A percentile compares a stretch with the other conserved stretches of the same genome.
Conservation (phyloP, 1,140 invertebrate species). For the Drosophila melanica region DNA sequence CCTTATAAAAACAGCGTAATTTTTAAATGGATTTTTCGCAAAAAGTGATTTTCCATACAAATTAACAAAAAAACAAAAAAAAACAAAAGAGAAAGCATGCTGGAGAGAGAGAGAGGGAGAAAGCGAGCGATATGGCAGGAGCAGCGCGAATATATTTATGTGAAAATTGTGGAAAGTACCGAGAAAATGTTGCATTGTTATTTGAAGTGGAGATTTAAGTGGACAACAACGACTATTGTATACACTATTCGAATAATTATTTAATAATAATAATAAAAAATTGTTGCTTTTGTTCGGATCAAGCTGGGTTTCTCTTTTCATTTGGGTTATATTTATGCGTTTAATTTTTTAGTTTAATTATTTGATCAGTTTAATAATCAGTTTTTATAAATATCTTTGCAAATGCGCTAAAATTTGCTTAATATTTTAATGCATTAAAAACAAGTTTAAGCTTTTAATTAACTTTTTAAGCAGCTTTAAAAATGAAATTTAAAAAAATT, state of each 20-base stretch:
- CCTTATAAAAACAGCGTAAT: slow-evolving; percentile 81
- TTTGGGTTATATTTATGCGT: too few relatives aligned
- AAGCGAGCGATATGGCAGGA: not conserved
- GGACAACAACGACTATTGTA: not conserved
- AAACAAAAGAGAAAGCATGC: slow-evolving; percentile 2
- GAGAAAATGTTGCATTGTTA: slow-evolving; percentile 39
- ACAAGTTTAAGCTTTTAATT: too few relatives aligned
- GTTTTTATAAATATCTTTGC: too few relatives aligned
- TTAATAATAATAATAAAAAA: too few relatives aligned
- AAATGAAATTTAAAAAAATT: too few relatives aligned
- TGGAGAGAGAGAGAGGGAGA: not conserved
- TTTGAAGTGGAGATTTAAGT: slow-evolving; percentile 3
- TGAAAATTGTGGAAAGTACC: slow-evolving; percentile 46
- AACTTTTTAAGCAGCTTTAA: too few relatives aligned
- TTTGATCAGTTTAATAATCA: too few relatives aligned
- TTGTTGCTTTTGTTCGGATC: not conserved
- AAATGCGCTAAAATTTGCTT: too few relatives aligned
- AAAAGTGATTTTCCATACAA: slow-evolving; percentile 82
- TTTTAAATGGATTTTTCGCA: slow-evolving; percentile 78
- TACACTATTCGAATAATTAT: slow-evolving; percentile 1
- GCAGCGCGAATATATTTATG: slow-evolving; percentile 52
- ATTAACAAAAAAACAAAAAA: slow-evolving; percentile 68
- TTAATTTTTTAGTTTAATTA: too few relatives aligned
- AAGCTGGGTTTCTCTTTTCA: not conserved
- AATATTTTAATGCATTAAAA: too few relatives aligned